These are phyloP conservation scores for Lagodon rhomboides DNA, from an alignment of 2,797 vertebrate genomes.

Conservation along the genomic window DNA sequence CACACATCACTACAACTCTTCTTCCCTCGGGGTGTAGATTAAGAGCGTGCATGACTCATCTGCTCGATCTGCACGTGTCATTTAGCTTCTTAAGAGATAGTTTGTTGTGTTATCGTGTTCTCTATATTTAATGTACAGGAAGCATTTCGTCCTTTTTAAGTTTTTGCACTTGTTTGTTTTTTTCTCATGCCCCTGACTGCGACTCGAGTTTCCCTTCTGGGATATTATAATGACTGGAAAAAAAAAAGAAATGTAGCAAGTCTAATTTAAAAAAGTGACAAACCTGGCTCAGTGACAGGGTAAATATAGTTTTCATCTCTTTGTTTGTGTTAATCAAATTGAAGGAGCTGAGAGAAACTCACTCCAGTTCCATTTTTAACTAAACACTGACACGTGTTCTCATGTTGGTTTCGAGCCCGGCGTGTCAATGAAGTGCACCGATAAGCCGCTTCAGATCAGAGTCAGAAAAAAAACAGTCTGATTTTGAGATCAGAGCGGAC, in stretches of 20 bases:
- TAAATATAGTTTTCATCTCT: constrained; percentile 13
- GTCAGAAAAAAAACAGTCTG: not conserved
- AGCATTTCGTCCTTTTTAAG: too few relatives aligned
- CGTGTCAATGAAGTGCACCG: constrained; percentile 28
- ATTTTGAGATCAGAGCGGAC: constrained; percentile 48
- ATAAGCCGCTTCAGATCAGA: constrained; percentile 34
- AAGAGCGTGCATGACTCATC: too few relatives aligned
- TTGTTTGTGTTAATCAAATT: constrained; percentile 58
- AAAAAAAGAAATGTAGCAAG: not conserved
- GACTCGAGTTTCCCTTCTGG: too few relatives aligned
- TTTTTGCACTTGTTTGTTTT: too few relatives aligned
- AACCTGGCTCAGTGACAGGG: not conserved
- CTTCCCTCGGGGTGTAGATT: too few relatives aligned
- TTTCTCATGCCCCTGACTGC: too few relatives aligned
- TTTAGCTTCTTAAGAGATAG: too few relatives aligned
- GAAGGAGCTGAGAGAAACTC: constrained; percentile 28
- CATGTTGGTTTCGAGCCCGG: constrained; percentile 24
- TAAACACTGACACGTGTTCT: constrained; percentile 18
- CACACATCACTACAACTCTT: not conserved
- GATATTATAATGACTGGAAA: too few relatives aligned
- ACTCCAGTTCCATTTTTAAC: constrained; percentile 41
- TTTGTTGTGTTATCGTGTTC: too few relatives aligned
- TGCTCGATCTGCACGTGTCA: too few relatives aligned
- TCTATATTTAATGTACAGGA: too few relatives aligned
- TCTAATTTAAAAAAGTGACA: constrained; percentile 26